Conservation (phyloP, 2,113 vertebrate genomes). For the Himantopus leucocephalus region DNA sequence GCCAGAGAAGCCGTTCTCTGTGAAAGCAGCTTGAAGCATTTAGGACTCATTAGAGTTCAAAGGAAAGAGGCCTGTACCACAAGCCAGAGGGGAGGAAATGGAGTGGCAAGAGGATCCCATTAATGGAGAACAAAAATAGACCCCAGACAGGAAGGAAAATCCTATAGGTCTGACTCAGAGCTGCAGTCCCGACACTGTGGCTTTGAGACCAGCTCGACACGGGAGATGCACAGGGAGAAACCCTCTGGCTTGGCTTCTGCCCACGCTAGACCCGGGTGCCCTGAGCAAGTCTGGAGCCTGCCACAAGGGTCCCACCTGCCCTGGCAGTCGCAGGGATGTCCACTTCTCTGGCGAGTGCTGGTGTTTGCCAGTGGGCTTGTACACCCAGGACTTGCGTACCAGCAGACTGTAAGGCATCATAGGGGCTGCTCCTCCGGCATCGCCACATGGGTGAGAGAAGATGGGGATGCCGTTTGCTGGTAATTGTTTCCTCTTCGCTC, state of each 20-base stretch:
- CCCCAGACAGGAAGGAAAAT: conserved; percentile 63
- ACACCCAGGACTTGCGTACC: too few species aligned
- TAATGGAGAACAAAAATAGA: conserved; percentile 60
- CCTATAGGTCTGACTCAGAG: conserved; percentile 62
- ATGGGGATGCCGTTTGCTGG: not conserved
- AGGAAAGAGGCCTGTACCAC: not conserved
- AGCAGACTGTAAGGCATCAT: not conserved
- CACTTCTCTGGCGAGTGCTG: not conserved
- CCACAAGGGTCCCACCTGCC: not conserved
- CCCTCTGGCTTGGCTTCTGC: not conserved
- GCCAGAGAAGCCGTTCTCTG: not conserved
- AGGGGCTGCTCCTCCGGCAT: not conserved
- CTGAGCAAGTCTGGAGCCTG: not conserved
- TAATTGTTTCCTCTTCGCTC: not conserved
- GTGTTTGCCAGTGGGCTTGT: not conserved
- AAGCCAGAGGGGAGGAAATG: conserved; percentile 22
- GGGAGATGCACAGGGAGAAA: not conserved
- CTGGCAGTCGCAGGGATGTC: accelerated
- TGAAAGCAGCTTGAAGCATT: conserved; percentile 61
- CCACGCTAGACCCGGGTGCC: not conserved
- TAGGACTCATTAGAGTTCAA: conserved; percentile 64
- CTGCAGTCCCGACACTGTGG: not conserved
- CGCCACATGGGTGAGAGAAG: accelerated
- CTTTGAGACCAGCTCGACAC: not conserved
- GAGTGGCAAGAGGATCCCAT: conserved; percentile 48